Evolutionary conservation across 2,797 vertebrate species (phyloP).

Genomic region (Balearica regulorum): DNA sequence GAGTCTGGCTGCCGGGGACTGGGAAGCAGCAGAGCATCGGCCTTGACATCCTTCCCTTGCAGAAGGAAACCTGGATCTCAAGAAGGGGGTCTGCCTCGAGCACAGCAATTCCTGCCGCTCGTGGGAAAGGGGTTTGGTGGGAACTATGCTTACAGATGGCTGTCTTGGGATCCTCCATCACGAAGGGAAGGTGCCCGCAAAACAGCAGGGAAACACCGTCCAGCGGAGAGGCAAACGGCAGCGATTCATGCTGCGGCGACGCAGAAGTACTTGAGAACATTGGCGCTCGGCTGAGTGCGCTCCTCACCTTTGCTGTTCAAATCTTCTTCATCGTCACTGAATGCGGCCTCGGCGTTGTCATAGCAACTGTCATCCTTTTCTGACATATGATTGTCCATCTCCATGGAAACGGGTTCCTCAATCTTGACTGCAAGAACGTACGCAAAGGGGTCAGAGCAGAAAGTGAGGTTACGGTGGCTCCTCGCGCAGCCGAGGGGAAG

Average conservation of each 20-base stretch:
- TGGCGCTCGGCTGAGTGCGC: neutral
- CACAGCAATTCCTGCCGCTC: neutral
- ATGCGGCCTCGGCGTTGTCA: constrained; percentile 90
- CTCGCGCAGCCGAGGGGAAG: neutral
- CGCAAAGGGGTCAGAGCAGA: neutral
- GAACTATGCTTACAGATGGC: neutral
- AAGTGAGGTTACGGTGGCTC: fast-evolving
- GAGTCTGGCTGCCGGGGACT: neutral
- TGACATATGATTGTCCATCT: constrained; percentile 92
- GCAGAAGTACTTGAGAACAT: fast-evolving
- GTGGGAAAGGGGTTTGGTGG: neutral
- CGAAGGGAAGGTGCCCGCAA: neutral
- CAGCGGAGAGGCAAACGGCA: neutral
- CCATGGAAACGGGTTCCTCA: constrained; percentile 87
- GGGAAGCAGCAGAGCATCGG: neutral
- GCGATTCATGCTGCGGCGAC: fast-evolving
- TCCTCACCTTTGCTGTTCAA: constrained; percentile 86
- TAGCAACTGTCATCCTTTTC: constrained; percentile 96
- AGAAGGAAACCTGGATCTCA: neutral
- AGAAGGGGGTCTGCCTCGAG: neutral
- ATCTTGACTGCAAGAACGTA: constrained; percentile 80
- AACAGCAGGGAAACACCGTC: neutral
- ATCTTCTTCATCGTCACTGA: constrained; percentile 95
- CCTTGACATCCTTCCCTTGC: neutral
- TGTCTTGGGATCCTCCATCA: neutral